Evolutionary conservation across 2,797 vertebrate species (phyloP), one percentile per base, ranked within the genome.

Genomic region (Hybognathus amarus): DNA sequence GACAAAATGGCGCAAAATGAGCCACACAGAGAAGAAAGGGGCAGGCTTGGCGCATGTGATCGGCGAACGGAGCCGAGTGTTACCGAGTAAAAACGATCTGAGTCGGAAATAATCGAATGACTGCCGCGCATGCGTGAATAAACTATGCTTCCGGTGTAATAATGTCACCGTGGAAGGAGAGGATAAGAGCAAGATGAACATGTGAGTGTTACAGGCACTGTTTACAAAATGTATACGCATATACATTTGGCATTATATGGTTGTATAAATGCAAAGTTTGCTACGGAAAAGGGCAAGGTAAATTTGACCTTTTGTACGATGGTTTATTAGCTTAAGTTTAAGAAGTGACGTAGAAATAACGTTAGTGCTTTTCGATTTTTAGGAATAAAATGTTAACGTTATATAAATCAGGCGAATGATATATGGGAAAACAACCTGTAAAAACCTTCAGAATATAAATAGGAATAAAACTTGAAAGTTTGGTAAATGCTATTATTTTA

Each of bases 1-100:
- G 91, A 95, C 94, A 96, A 96, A 95, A 96, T 96, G 95, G 95
- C 94, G 95, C 93, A 94, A 94, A 83, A 94, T 93, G 93, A 94
- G 85, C 79, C 71, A 69, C 87, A 42, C 73, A 38, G 74, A 81
- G 77, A 91, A 93, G 92, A 92, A 93, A 91, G 81, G 80, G 86
- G 79, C 64, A 74, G 82, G 83, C 80, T 79, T 52, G 80, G 30
- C n/a, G n/a, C 88, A 90, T 92, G 90, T 89, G 87, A 79, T 52
- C 69, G 33, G 15, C 79, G 85, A 77, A 80, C 56, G 22, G 4
- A 33, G 27, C 64, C 79, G 79, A 83, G 42, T 30, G 36, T 52
- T 2, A 7, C 67, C 82, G 82, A 77, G 15, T 24, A 24, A 0
- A 27, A 61, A 40, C 64, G 64, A 83, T 15, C 27, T 5, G 2